Evolutionary conservation across 1,140 invertebrate genomes (phyloP), one percentile per base, ranked within the genome.

Genomic region (Magallana gigas): DNA sequence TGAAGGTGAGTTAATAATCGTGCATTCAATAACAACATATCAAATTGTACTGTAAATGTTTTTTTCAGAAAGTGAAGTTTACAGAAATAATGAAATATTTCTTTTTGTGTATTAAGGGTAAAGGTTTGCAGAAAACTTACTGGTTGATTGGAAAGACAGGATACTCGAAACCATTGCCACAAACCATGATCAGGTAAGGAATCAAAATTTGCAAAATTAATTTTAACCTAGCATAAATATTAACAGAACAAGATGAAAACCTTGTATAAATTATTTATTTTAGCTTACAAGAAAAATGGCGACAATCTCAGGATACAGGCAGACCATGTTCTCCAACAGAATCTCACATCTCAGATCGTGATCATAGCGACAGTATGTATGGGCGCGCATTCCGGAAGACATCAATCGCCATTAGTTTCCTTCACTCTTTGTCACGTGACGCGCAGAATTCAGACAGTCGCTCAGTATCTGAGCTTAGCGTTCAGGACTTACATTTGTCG

Each of bases 91-190:
- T 48, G 36, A 48, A 48, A 48, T 48, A 18, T 83, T 83, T 18
- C 29, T 71, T 71, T 86, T 8, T 84, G 0, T 57, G 64, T 68
- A 85, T 88, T 29, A 84, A 93, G 93, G 93, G 93, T 29, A 93
- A 93, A 88, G 93, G 93, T 3, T 58, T 91, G 36, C 90, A 91
- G 80, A 91, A 92, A 83, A 93, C 92, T 0, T 93, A 90, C 82
- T 93, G 92, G 91, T 76, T 93, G 81, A 89, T 92, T 11, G 92
- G 93, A 7, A 93, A 92, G 84, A 88, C 90, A 56, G 91, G 91
- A 11, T 93, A 92, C 80, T 84, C 71, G 6, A 90, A 88, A 82
- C 86, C 90, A 1, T 62, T 93, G 11, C 93, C 93, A 12, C 76
- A 91, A n/a, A 85, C 89, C n/a, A 89, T 91, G 57, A 56, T 87